Evolutionary conservation across 2,113 vertebrate species (phyloP).

Genomic region (Phrynosoma blainvillii): DNA sequence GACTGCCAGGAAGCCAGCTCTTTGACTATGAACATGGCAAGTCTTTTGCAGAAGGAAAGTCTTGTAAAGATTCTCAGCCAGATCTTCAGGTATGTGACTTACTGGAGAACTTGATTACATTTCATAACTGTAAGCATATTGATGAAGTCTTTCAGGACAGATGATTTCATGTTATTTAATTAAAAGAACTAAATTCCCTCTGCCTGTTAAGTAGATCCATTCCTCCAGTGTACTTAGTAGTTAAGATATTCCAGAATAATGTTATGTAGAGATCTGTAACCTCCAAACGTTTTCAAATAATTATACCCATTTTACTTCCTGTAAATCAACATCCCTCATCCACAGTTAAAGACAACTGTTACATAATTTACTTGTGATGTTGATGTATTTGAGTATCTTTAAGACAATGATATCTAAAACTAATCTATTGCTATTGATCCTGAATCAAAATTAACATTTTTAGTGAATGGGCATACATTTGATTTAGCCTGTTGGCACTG

Average conservation of each 20-base stretch:
- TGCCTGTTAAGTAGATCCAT: background rate
- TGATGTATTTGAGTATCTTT: background rate
- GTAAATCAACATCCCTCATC: background rate
- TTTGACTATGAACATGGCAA: constrained; percentile 88
- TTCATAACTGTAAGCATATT: constrained; percentile 5
- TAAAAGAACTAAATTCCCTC: background rate
- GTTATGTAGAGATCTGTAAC: background rate
- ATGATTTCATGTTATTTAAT: background rate
- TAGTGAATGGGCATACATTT: background rate
- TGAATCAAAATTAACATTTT: background rate
- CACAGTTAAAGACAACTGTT: background rate
- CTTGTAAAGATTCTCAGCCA: constrained; percentile 76
- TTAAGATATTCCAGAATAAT: background rate
- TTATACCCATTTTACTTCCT: background rate
- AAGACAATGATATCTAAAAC: background rate
- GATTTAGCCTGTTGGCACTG: constrained; percentile 22
- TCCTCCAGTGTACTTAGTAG: background rate
- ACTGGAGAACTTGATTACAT: background rate
- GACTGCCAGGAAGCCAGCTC: constrained; percentile 81
- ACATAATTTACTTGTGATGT: background rate
- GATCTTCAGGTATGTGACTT: constrained; percentile 79
- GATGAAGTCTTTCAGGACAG: background rate
- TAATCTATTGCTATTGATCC: background rate
- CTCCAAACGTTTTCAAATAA: background rate
- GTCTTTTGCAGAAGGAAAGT: constrained; percentile 80